Evolutionary conservation across 2,888 invertebrate species (phyloP), one percentile per base, ranked within the genome.

Genomic region (Drosophila rubida): DNA sequence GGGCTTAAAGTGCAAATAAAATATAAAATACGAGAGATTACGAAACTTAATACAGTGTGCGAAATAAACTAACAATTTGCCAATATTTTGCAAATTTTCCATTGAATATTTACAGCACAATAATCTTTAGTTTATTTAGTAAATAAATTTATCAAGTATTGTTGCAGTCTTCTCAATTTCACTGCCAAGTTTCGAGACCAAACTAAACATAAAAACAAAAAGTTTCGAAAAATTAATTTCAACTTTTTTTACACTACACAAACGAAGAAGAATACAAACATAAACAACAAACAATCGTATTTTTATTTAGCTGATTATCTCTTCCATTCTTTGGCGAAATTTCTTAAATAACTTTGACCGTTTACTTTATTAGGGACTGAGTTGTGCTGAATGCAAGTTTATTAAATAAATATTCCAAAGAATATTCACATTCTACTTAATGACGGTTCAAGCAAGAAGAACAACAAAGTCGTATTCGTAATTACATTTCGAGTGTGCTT

Each of bases 401-500:
- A 54, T 51, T 70, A 55, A 49, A 57, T 51, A 55, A 73, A 63
- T 57, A 59, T 63, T 37, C 44, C 11, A 13, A 44, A 42, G 35
- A 59, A 27, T 51, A 73, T 73, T 74, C 32, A 69, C 53, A 45
- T 30, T 53, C 66, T 68, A 25, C 57, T 74, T 70, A 60, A 65
- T 50, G 61, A 41, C 22, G 19, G 13, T 23, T 19, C 22, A 37
- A 53, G 32, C 42, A 63, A 25, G 13, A 48, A 53, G 23, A 58
- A 45, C 37, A 55, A 62, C 49, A 68, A 62, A 58, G 63, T 70
- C 69, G 58, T 69, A 13, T 41, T 41, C 23, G 64, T 81, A 84
- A 82, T 85, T 85, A 82, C 66, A 75, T 75, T 75, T 85, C 32
- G 41, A 82, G 82, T 58, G 61, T 72, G 68, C 77, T 82, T 77